These are phyloP conservation scores for Drosophila prosaltans DNA, from an alignment of 1,140 invertebrate genomes.

Conservation along the genomic window DNA sequence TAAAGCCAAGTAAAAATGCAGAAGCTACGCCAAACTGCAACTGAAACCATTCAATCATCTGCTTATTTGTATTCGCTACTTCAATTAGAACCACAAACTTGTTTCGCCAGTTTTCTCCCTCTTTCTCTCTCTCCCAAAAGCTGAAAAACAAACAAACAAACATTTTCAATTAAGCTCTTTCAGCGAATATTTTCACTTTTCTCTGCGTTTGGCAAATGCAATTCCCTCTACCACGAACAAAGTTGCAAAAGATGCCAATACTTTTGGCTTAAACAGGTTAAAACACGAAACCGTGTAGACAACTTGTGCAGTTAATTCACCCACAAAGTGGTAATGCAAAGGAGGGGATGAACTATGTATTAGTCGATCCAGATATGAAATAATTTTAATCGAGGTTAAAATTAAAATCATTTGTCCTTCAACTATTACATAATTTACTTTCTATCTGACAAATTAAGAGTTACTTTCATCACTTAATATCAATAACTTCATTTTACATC, in stretches of 20 bases:
- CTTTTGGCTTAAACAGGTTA: conserved; percentile 26
- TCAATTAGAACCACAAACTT: conserved; percentile 47
- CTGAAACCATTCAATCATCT: conserved; percentile 12
- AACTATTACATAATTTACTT: too few relatives aligned
- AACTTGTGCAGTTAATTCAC: not conserved
- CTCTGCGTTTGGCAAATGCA: conserved; percentile 18
- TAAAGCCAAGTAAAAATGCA: too few relatives aligned
- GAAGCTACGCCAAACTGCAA: not conserved
- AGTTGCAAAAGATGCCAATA: conserved; percentile 17
- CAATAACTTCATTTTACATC: too few relatives aligned
- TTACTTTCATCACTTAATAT: too few relatives aligned
- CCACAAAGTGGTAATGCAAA: not conserved
- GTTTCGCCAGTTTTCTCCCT: not conserved
- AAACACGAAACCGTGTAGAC: not conserved
- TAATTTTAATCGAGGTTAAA: too few relatives aligned
- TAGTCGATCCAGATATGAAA: not conserved
- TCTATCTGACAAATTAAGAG: too few relatives aligned
- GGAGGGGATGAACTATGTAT: not conserved
- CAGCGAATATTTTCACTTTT: conserved; percentile 7
- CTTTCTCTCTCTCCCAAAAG: conserved; percentile 9
- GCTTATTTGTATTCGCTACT: conserved; percentile 36
- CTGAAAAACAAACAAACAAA: conserved; percentile 46
- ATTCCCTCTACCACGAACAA: conserved; percentile 16
- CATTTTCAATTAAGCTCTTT: conserved; percentile 60
- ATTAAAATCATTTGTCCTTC: too few relatives aligned